Percentiles rank a stretch among this genome's conserved stretches.
Conservation (phyloP, 2,113 vertebrate species). For the Tenrec ecaudatus region DNA sequence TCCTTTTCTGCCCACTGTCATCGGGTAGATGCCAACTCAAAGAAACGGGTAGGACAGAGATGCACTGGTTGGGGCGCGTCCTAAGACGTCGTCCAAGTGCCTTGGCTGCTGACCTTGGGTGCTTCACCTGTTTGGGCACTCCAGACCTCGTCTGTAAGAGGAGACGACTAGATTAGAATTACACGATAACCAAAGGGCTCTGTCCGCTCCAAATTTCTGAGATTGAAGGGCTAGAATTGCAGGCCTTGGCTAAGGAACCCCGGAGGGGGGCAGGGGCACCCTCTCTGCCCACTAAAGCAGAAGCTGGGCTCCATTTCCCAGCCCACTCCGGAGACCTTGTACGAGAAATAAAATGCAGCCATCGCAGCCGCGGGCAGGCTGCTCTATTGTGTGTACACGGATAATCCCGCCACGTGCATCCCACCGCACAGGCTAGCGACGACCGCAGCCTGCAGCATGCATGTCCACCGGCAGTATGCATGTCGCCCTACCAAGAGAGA, state of each 20-base stretch:
- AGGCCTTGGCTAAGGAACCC: not conserved
- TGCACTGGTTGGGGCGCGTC: not conserved
- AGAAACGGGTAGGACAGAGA: too few relatives aligned
- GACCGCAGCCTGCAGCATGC: not conserved
- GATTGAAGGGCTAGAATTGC: conserved; percentile 24
- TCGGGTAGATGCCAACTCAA: too few relatives aligned
- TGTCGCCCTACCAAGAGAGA: not conserved
- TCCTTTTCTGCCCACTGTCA: too few relatives aligned
- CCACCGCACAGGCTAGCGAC: not conserved
- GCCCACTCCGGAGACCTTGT: not conserved
- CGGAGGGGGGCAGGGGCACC: not conserved
- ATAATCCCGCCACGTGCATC: not conserved
- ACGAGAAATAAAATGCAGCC: not conserved
- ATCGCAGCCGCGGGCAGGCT: too few relatives aligned
- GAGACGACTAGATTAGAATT: conserved; percentile 25
- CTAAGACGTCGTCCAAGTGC: not conserved
- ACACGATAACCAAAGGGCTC: conserved; percentile 9
- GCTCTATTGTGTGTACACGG: not conserved
- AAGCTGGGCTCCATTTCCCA: not conserved
- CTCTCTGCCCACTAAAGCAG: not conserved
- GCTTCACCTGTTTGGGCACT: not conserved
- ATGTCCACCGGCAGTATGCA: not conserved
- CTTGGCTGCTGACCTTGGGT: conserved; percentile 11
- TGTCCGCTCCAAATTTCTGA: conserved; percentile 45
- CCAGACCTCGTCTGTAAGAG: conserved; percentile 19